Evolutionary conservation across 2,113 vertebrate species (phyloP), one percentile per base, ranked within the genome.

Genomic region (Cinclus mexicanus): DNA sequence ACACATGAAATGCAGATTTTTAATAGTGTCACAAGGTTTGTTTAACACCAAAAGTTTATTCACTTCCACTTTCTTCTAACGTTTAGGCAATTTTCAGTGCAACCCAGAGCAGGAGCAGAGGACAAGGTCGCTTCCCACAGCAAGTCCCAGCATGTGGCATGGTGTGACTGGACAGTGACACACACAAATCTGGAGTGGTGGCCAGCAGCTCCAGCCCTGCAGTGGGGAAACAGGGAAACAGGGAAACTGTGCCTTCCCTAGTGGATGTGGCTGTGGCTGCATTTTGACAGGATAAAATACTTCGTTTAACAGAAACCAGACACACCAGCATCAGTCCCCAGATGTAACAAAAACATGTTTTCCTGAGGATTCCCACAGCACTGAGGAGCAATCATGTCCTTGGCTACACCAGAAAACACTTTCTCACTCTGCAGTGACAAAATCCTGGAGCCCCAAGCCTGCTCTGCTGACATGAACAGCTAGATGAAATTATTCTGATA

Each of bases 81-180:
- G 1, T 55, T 49, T 39, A 67, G 55, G 12, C 10, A 39, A 55
- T 24, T 18, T 42, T 5, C 56, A 52, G 6, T 37, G 26, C 44
- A 61, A 4, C 4, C 10, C 61, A 47, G 52, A 52, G 77, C 13
- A 59, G 53, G 14, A 23, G 23, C 35, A 52, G 61, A 76, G 70
- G 61, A 41, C 13, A 14, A 44, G 57, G n/a, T 28, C 7, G 0
- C 41, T 50, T 33, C 28, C 49, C 59, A 14, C 0, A 0, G 35
- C 3, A 0, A 0, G 0, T 65, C 26, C 25, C 9, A 7, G 60
- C 7, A 6, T 37, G 68, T 50, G 77, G 22, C 74, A 61, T 0
- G 0, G 31, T 13, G 68, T 19, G 55, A 22, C 44, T 3, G 3
- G 14, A 53, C 18, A 53, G 56, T 11, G 59, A 33, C 49, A 25